Conservation (phyloP, 2,888 invertebrate genomes). For the Leucoma salicis region DNA sequence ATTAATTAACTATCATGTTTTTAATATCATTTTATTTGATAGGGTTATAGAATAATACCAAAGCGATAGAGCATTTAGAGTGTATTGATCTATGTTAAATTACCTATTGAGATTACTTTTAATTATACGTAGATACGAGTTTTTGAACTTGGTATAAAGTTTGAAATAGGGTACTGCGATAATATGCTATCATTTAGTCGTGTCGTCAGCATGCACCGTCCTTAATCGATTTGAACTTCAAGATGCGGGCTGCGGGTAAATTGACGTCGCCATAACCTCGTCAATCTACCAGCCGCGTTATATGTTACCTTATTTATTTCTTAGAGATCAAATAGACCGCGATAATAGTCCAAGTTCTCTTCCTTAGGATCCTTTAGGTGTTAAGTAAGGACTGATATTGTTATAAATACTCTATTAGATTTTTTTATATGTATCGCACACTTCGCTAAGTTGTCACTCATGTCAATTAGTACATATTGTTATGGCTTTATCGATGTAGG, state of each 20-base stretch:
- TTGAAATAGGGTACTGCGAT: neutral
- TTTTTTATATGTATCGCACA: constrained; percentile 31
- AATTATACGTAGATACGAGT: constrained; percentile 8
- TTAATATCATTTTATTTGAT: constrained; percentile 17
- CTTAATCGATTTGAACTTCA: constrained; percentile 38
- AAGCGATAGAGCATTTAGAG: constrained; percentile 16
- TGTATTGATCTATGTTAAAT: neutral
- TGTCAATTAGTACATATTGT: constrained; percentile 43
- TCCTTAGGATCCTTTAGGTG: constrained; percentile 49
- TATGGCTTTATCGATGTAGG: constrained; percentile 39
- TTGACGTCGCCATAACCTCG: constrained; percentile 4
- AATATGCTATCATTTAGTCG: neutral
- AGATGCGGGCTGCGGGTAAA: constrained; percentile 24
- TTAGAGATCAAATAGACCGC: constrained; percentile 49
- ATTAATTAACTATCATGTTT: too few species aligned
- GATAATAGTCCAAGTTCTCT: constrained; percentile 39
- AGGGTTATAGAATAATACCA: constrained; percentile 20
- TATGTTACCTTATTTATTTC: constrained; percentile 69
- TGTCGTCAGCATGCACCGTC: constrained; percentile 41
- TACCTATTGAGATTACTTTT: constrained; percentile 12
- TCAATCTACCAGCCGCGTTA: constrained; percentile 29
- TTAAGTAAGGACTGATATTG: constrained; percentile 80
- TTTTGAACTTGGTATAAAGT: neutral
- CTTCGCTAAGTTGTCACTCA: constrained; percentile 49
- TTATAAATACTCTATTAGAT: constrained; percentile 53